Evolutionary conservation across 2,797 vertebrate genomes (phyloP), one percentile per base, ranked within the genome.

Genomic region (Spinus olivaceus): DNA sequence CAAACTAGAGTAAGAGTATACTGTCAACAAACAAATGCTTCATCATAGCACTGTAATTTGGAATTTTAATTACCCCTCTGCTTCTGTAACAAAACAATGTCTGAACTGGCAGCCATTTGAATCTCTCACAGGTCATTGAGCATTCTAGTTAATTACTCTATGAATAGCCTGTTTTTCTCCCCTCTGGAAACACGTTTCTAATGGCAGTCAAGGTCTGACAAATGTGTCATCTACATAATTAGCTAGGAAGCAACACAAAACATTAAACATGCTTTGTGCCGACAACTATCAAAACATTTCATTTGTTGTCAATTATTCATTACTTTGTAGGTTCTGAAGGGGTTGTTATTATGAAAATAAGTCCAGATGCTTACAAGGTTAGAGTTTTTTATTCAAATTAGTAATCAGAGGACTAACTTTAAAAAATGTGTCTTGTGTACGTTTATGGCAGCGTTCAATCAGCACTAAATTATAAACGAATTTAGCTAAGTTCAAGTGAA

Each of bases 241-340:
- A 99, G 98, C 98, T 98, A 98, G 98, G 98, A 99, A 98, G 98
- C 98, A 98, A 98, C 98, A 98, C 98, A 98, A 99, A 99, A 99
- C 99, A 99, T 99, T 99, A 98, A 99, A 99, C 98, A 98, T 98
- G 98, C 98, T 98, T 98, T 98, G 98, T 98, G 98, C 98, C 97
- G 98, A 98, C 98, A 98, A 99, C 98, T 99, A 99, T 99, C 99
- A 99, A 99, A 99, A 99, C 98, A 99, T 99, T 99, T 99, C 98
- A 99, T 99, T 99, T 99, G 98, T 99, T 99, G 98, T 99, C 99
- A 99, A 99, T 99, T 99, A 99, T 99, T 99, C 98, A 99, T 98
- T 97, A 98, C 98, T 99, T 99, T 99, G 99, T 99, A 98, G 98
- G 98, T 99, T 99, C 98, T 98, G 98, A 99, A 98, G 98, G 98